These are phyloP conservation scores for Drosophila subpulchrella DNA, from an alignment of 1,140 invertebrate genomes.

Conservation along the genomic window DNA sequence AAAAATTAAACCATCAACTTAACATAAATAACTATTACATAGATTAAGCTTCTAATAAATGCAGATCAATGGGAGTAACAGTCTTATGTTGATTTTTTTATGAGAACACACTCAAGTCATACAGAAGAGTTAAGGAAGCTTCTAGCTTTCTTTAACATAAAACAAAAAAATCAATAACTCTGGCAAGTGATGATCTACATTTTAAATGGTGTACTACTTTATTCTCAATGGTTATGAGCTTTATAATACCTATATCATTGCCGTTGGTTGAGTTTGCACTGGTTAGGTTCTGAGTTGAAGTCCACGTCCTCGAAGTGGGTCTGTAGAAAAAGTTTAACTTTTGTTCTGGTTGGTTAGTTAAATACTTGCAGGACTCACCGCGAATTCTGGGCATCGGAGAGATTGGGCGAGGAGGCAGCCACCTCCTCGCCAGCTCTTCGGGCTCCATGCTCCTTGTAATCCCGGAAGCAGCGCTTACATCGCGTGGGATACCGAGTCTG, in stretches of 20 bases:
- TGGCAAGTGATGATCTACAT: background rate
- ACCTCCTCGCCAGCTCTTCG: slow-evolving; percentile 89
- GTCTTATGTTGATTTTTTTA: background rate
- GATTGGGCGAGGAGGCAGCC: slow-evolving; percentile 90
- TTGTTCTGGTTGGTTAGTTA: background rate
- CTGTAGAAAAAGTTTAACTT: slow-evolving; percentile 22
- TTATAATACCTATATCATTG: slow-evolving; percentile 80
- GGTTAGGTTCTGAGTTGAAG: slow-evolving; percentile 86
- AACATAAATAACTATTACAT: slow-evolving; percentile 3
- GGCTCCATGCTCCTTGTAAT: slow-evolving; percentile 95
- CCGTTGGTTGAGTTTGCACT: slow-evolving; percentile 72
- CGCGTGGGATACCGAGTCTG: slow-evolving; percentile 96
- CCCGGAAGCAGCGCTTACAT: slow-evolving; percentile 96
- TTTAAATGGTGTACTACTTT: background rate
- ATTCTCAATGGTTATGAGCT: background rate
- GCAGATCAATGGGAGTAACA: background rate
- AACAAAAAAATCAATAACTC: background rate
- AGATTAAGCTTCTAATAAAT: background rate
- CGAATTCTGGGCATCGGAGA: slow-evolving; percentile 87
- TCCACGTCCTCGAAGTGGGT: slow-evolving; percentile 85
- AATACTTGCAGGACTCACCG: slow-evolving; percentile 84
- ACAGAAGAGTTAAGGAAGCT: slow-evolving; percentile 1
- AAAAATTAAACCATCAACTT: background rate
- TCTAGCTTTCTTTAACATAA: background rate
- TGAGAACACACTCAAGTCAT: slow-evolving; percentile 14